Evolutionary conservation across 2,888 invertebrate species (phyloP), one percentile per base, ranked within the genome.

Genomic region (Lucinisca nassula): DNA sequence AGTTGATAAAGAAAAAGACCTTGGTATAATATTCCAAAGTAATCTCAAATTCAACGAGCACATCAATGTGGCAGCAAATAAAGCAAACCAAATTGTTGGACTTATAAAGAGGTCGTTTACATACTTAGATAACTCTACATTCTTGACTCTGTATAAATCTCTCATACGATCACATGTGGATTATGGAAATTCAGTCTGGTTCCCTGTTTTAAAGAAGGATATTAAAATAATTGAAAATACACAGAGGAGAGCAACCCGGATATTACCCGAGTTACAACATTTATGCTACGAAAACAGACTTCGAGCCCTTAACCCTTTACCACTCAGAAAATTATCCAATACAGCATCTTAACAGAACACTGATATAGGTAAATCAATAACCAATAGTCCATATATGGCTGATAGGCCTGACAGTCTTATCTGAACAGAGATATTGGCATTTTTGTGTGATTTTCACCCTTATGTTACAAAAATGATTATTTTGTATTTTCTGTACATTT

Each of bases 131-230:
- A 73, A 77, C 27, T 8, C 37, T 21, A 85, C 72, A 75, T 85
- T 85, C 37, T n/a, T 80, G 24, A 45, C 3, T 14, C 35, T 86
- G 17, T 79, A 82, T 35, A 86, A 77, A 76, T 79, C 86, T 1
- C 45, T 82, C 1, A 40, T 86, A 1, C 32, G 86, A 49, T 79
- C 82, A 2, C 75, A 82, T 27, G 24, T 79, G 8, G 82, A 86
- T 51, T 86, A 82, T 58, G 82, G 58, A 10, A 58, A 72, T 3
- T 51, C 58, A 30, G 38, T 79, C 8, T 82, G 82, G 78, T 58
- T 32, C 4, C 85, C 85, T 27, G 45, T 45, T 40, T 24, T 74
- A n/a, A 78, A 79, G 24, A 82, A 82, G 21, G 40, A 82, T 40
- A n/a, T 14, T 3, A 78, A 12, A 27, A 49, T 75, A 10, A 79